Conservation (phyloP, 2,888 invertebrate genomes). For the Lasioglossum vierecki region DNA sequence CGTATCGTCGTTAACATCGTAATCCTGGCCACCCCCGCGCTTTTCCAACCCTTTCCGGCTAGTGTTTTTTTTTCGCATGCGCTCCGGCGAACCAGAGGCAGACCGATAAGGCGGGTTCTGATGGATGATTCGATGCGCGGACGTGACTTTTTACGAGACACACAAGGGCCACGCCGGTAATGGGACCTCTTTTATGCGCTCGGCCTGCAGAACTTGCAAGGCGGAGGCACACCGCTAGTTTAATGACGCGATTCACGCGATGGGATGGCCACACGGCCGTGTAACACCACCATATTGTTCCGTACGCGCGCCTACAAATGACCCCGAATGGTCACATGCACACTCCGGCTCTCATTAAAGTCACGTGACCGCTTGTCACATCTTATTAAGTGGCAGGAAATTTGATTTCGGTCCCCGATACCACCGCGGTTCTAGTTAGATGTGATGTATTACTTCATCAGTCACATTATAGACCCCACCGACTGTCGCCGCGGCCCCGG, state of each 20-base stretch:
- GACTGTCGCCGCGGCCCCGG: conserved; percentile 32
- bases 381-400: conserved; percentile 80
- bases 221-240: conserved; percentile 34
- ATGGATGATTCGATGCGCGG: conserved; percentile 56
- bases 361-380: conserved; percentile 81
- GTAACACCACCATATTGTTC: conserved; percentile 60
- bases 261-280: conserved; percentile 39
- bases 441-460: conserved; percentile 75
- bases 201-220: conserved; percentile 34
- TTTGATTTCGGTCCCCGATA: conserved; percentile 74
- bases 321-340: conserved; percentile 56
- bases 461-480: conserved; percentile 61
- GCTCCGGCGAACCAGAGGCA: conserved; percentile 14
- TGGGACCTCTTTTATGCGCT: conserved; percentile 51
- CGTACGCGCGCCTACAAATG: conserved; percentile 52
- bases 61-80: background rate
- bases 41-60: background rate
- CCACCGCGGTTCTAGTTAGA: conserved; percentile 71
- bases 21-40: background rate
- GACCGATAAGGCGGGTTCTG: conserved; percentile 49
- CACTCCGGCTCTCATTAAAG: conserved; percentile 65
- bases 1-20: conserved; percentile 47
- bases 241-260: conserved; percentile 71
- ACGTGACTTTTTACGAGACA: conserved; percentile 55
- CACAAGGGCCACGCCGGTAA: conserved; percentile 37